Evolutionary conservation across 2,888 invertebrate species (phyloP), one percentile per base, ranked within the genome.

Genomic region (Boloria selene): DNA sequence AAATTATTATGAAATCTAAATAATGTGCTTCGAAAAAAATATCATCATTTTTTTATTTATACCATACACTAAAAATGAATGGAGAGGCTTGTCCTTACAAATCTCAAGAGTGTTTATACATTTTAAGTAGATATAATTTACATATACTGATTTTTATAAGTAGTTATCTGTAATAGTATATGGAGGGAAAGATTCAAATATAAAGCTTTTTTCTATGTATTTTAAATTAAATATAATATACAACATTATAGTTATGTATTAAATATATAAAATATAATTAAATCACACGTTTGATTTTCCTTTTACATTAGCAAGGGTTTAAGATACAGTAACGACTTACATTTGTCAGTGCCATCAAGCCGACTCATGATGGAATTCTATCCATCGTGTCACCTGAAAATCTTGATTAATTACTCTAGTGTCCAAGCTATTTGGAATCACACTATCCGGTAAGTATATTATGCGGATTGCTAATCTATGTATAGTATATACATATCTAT

Each of bases 321-420:
- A 59, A 64, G 64, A 38, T 54, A 60, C 53, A 52, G 47, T 66
- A 70, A 68, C 60, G 64, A 64, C 67, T 68, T 67, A 59, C 65
- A 68, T 68, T 68, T 63, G 54, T 70, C 70, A 70, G 68, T 70
- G 68, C 70, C 70, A 69, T 51, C 68, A 50, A 67, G 65, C 68
- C 72, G 70, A 72, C 65, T 61, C 71, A 64, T 70, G 68, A 67
- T 68, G 65, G 70, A 72, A 70, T 70, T 69, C 70, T 67, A 75
- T 75, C 72, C 61, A 70, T 74, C 71, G 68, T 64, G 70, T 70
- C 74, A 74, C 72, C 74, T 72, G 70, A 69, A 72, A 72, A 74
- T 74, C 74, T 72, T 73, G 73, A 74, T 75, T 74, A 74, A 73
- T 75, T 74, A 75, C 73, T 64, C 61, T n/a, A 54, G 53, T 65